Evolutionary conservation across 1,140 invertebrate species (phyloP), one percentile per base, ranked within the genome.

Genomic region (Zelostemma sp.): DNA sequence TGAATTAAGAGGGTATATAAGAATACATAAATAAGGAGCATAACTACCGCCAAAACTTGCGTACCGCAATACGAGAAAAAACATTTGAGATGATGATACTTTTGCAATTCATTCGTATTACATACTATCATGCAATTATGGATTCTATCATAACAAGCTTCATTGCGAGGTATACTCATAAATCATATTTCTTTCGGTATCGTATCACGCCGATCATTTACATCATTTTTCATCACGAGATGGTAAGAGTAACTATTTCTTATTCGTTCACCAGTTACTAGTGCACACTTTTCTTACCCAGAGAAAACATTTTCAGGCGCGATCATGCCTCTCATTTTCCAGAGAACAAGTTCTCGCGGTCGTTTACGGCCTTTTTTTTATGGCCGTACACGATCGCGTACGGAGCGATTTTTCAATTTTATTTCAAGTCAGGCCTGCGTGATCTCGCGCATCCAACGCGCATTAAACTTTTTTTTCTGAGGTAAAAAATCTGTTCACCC

Each of bases 141-240:
- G 41, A 43, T 17, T 43, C 17, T 35, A 35, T 43, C 12, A 46
- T 8, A 46, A 18, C 18, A 8, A 19, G 16, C 43, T 64, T 67
- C 56, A 19, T 48, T 16, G 53, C 51, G 69, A 67, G 60, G 56
- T 58, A 67, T 60, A 9, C 41, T 66, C 64, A 64, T 67, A 17
- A 61, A 68, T 51, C 64, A 61, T 67, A 60, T 56, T 58, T 54
- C 63, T 56, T 60, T 67, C 55, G 59, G 50, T 72, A 12, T 64
- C 61, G 61, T 72, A 68, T 72, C 60, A 65, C 65, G 60, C 64
- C 41, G 60, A 41, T 68, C 64, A 68, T 68, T 67, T 56, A 68
- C 64, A 72, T 35, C 63, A 64, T 67, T 43, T 71, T 49, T 65
- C 68, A 62, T 65, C 68, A 66, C 45, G 5, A 25, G 59, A 58